Evolutionary conservation across 2,113 vertebrate genomes (phyloP).

Genomic region (Rhinoderma darwinii): DNA sequence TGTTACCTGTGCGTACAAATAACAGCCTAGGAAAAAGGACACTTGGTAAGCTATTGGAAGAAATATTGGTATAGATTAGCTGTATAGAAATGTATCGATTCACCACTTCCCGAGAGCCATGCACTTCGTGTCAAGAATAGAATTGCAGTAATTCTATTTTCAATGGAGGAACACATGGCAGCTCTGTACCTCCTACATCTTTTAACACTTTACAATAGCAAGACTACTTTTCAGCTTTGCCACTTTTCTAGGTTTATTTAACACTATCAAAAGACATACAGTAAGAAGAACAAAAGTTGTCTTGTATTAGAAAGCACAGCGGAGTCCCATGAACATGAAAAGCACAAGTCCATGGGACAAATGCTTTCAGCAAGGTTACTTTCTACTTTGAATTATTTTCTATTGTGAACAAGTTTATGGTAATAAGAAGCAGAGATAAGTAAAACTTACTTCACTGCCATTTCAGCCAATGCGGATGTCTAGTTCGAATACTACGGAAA

Average conservation of each 20-base stretch:
- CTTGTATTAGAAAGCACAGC: neutral
- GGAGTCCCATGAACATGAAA: neutral
- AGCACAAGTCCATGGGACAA: neutral
- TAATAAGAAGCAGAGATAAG: neutral
- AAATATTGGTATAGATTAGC: slow-evolving; percentile 32
- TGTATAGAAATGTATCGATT: slow-evolving; percentile 29
- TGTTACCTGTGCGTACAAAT: slow-evolving; percentile 1
- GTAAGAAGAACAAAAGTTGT: neutral
- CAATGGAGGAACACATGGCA: neutral
- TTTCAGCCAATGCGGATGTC: neutral
- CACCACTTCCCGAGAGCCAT: neutral
- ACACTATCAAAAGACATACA: neutral
- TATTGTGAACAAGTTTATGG: neutral
- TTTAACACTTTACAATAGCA: neutral
- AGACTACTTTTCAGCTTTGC: neutral
- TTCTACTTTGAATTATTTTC: neutral
- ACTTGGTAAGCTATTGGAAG: neutral
- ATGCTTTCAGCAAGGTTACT: neutral
- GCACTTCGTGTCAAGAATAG: neutral
- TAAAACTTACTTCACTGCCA: neutral
- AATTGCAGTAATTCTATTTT: neutral
- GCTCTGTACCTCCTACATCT: neutral
- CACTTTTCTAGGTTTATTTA: neutral
- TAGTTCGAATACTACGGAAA: too few species aligned
- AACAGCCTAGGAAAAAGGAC: neutral